Evolutionary conservation across 2,888 invertebrate genomes (phyloP), one percentile per base, ranked within the genome.

Genomic region (Julus scanicus): DNA sequence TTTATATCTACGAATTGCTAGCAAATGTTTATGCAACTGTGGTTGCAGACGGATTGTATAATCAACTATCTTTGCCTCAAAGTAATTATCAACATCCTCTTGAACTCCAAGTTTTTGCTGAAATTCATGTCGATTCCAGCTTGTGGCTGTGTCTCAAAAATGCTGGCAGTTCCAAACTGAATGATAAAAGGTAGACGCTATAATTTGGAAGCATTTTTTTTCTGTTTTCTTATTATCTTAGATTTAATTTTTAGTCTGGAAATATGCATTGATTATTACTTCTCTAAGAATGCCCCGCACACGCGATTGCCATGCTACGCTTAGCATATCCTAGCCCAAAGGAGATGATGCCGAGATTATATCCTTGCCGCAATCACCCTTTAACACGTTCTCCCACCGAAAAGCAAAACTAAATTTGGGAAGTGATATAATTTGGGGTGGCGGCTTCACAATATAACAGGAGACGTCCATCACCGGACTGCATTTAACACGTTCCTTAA

Each of bases 341-440:
- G 63, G 63, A 71, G 63, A 71, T 20, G 63, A 71, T 20, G 63
- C 63, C 20, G 63, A 71, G 63, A 71, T 71, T 71, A 71, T 71
- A 71, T 71, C 63, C 63, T 71, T 71, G n/a, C 63, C 63, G 20
- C n/a, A 71, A 29, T n/a, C 63, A 71, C 63, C 63, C 63, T 71
- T 71, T 71, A 71, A 71, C 63, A 71, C 63, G 17, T 29, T 71
- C 63, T 71, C 63, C 20, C 17, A 1, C 20, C 17, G 63, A 71
- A 71, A 20, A 71, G 63, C 63, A 71, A 29, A 71, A 71, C 63
- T 71, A 71, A 71, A 29, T 20, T 71, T 71, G 20, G 20, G 63
- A 71, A 71, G 63, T 71, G 63, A 71, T 71, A 71, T 71, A 71
- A 71, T 71, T 71, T 71, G 63, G 20, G 63, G 20, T 71, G 63